A percentile compares a stretch with the other conserved stretches of the same genome.
Evolutionary conservation across 2,113 vertebrate species (phyloP).

Genomic region (Apistogramma diplotaenia): DNA sequence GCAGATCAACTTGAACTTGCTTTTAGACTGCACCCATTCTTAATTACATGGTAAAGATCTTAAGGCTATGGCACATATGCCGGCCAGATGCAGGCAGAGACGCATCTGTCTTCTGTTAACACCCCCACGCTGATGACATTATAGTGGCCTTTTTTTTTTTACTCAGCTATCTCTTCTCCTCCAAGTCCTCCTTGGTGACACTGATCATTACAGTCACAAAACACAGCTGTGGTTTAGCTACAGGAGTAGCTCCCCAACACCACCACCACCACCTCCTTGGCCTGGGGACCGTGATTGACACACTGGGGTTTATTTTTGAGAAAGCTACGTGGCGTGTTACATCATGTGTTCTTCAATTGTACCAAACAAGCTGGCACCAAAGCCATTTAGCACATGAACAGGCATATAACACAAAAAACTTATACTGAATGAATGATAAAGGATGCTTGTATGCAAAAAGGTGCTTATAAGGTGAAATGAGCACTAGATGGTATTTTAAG

Average conservation of each 20-base stretch:
- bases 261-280: background rate
- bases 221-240: slow-evolving; percentile 40
- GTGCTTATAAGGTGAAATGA: slow-evolving; percentile 1
- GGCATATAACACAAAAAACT: background rate
- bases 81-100: background rate
- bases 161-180: slow-evolving; percentile 10
- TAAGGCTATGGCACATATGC: background rate
- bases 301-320: slow-evolving; percentile 52
- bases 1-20: background rate
- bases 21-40: background rate
- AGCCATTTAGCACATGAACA: background rate
- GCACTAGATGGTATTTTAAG: slow-evolving; percentile 38
- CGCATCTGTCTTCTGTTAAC: slow-evolving; percentile 27
- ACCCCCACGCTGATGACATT: slow-evolving; percentile 4
- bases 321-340: slow-evolving; percentile 51
- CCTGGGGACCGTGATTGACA: slow-evolving; percentile 6
- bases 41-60: background rate
- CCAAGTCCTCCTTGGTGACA: background rate
- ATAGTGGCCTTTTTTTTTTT: slow-evolving; percentile 7
- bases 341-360: slow-evolving; percentile 42
- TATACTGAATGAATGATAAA: background rate
- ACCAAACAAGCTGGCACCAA: background rate
- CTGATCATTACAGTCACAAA: slow-evolving; percentile 8
- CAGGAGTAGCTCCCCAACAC: background rate
- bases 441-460: slow-evolving; percentile 1